phyloP scores from a whole-genome alignment of 1,140 invertebrate species.

The Oreohelix idahoensis region DNA sequence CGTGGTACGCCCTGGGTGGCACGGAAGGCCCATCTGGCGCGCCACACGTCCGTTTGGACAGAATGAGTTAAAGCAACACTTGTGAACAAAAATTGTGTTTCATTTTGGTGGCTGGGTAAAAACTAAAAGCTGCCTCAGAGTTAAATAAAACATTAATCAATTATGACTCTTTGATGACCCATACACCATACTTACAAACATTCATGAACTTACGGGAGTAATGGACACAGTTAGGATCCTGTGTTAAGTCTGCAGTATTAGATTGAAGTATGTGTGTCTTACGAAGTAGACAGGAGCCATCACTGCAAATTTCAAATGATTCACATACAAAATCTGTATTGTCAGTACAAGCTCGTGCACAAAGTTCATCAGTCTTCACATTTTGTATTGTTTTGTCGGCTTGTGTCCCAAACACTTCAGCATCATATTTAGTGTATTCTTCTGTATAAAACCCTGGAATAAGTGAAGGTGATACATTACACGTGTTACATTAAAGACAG shows the following conservation, averaged over 20 bases:
- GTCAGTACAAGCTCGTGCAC: slow-evolving; percentile 20
- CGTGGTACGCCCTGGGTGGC: too few relatives aligned
- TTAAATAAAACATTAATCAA: too few relatives aligned
- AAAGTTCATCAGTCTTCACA: slow-evolving; percentile 5
- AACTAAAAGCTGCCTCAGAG: too few relatives aligned
- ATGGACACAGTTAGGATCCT: not conserved
- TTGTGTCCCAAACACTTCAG: not conserved
- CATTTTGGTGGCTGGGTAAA: too few relatives aligned
- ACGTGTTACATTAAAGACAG: too few relatives aligned
- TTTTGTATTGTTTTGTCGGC: slow-evolving; percentile 25
- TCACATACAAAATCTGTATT: slow-evolving; percentile 22
- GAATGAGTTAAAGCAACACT: too few relatives aligned
- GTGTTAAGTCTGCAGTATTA: not conserved
- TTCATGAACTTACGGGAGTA: slow-evolving; percentile 25
- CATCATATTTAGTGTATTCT: slow-evolving; percentile 21
- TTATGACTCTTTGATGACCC: too few relatives aligned
- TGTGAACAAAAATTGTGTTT: too few relatives aligned
- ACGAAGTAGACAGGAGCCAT: not conserved
- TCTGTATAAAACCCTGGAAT: slow-evolving; percentile 21
- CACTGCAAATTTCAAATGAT: slow-evolving; percentile 13
- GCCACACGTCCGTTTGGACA: too few relatives aligned
- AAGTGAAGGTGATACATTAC: not conserved
- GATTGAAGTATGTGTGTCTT: slow-evolving; percentile 19
- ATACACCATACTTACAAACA: too few relatives aligned
- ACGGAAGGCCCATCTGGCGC: too few relatives aligned